Percentiles rank a stretch among this genome's conserved stretches.
Conservation (phyloP, 2,888 invertebrate species). For the Pyrocoelia pectoralis region DNA sequence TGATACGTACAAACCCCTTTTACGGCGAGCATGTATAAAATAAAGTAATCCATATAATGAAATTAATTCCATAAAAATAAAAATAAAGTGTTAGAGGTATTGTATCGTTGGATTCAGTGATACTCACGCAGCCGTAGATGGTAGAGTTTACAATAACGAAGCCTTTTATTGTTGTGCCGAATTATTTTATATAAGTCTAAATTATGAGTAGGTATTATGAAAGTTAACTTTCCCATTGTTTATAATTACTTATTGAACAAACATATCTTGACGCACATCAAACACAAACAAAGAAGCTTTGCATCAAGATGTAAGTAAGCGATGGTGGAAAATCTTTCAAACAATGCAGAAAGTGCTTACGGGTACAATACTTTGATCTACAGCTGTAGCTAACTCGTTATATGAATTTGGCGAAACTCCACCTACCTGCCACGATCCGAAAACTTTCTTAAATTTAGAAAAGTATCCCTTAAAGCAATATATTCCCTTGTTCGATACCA, state of each 20-base stretch:
- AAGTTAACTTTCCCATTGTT: too few relatives aligned
- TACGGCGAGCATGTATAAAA: too few relatives aligned
- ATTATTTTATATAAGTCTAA: too few relatives aligned
- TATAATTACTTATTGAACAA: not conserved
- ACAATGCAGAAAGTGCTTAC: slow-evolving; percentile 1
- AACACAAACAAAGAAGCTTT: not conserved
- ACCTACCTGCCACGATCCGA: not conserved
- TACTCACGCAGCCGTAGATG: too few relatives aligned
- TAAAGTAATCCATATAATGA: too few relatives aligned
- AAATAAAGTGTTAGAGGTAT: too few relatives aligned
- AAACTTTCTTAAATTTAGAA: not conserved
- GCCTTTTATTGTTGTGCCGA: too few relatives aligned
- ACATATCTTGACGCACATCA: not conserved
- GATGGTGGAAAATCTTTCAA: not conserved
- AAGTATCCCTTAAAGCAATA: not conserved
- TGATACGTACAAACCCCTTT: too few relatives aligned
- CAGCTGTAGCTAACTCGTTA: not conserved
- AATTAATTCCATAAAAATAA: too few relatives aligned
- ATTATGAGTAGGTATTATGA: too few relatives aligned
- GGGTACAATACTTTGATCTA: not conserved
- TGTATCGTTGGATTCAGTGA: too few relatives aligned
- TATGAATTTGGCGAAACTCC: not conserved
- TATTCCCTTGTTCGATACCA: not conserved
- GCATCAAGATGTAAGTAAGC: not conserved
- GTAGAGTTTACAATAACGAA: too few relatives aligned